phyloP scores from a whole-genome alignment of 1,140 invertebrate genomes.

The Cecropterus lyciades region DNA sequence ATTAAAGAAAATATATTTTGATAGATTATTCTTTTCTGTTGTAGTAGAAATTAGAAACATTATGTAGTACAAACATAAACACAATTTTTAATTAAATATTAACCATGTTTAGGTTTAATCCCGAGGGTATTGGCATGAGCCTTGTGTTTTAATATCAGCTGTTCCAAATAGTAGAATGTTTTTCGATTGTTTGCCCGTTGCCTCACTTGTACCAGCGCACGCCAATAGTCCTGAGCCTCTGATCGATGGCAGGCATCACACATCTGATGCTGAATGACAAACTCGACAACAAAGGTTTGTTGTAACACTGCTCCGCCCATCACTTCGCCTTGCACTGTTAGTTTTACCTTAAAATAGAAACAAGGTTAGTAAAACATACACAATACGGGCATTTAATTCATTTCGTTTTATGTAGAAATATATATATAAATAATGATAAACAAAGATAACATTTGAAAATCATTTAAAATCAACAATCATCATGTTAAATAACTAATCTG shows the following conservation, averaged over 20 bases:
- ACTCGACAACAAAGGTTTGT: constrained; percentile 98
- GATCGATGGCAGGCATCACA: constrained; percentile 98
- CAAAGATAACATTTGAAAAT: no score
- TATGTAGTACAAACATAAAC: no score
- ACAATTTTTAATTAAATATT: constrained; percentile 40
- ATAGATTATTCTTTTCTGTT: no score
- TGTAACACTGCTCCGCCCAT: constrained; percentile 92
- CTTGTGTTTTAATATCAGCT: constrained; percentile 97
- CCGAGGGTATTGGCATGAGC: constrained; percentile 96
- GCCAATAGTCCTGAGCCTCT: constrained; percentile 99
- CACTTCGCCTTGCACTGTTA: constrained; percentile 98
- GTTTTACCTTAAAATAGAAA: constrained; percentile 89
- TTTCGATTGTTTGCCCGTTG: constrained; percentile 97
- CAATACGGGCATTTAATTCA: no score
- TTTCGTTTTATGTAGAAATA: no score
- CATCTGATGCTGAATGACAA: constrained; percentile 95
- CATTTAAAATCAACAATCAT: no score
- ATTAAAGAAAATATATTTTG: no score
- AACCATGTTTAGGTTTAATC: constrained; percentile 96
- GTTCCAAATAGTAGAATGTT: constrained; percentile 99
- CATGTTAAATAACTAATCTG: no score
- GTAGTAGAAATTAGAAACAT: no score
- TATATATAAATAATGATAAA: no score
- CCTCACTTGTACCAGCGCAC: constrained; percentile 93
- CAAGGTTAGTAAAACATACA: no score